phyloP scores from a whole-genome alignment of 2,797 vertebrate species.

The Ambastaia sidthimunki region DNA sequence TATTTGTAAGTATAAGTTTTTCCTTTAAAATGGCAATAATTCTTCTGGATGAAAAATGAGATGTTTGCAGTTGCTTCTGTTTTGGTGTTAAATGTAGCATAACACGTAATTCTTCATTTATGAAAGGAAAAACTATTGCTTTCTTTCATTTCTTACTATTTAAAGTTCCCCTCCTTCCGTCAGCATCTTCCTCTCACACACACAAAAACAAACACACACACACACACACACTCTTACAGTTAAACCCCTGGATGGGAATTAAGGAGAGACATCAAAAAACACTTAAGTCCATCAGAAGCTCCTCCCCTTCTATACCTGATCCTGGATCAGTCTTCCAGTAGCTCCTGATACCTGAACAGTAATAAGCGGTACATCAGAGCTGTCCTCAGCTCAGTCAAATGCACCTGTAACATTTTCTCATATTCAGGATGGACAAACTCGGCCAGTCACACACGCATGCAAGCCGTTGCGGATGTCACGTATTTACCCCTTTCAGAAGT shows the following conservation, averaged over 20 bases:
- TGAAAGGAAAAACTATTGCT: background rate
- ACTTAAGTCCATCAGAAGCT: conserved; percentile 25
- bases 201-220: conserved; percentile 12
- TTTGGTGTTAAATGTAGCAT: background rate
- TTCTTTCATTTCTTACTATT: background rate
- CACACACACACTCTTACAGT: conserved; percentile 7
- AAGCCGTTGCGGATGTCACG: background rate
- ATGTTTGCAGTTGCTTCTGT: background rate
- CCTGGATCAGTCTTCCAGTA: conserved; percentile 1
- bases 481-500: background rate
- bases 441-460: background rate
- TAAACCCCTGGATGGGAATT: background rate
- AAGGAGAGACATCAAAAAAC: conserved; percentile 37
- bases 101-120: background rate
- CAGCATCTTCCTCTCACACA: background rate
- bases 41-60: no score
- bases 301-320: background rate
- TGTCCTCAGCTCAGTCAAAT: background rate
- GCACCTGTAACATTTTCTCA: conserved; percentile 36
- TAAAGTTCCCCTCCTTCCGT: conserved; percentile 1
- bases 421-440: conserved; percentile 3
- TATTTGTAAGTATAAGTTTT: no score
- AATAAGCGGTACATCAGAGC: background rate
- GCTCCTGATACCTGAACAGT: background rate
- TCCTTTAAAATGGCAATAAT: no score